Base-by-base conservation (phyloP, 2,113 vertebrate genomes). In the Poeciliopsis prolifica region DNA sequence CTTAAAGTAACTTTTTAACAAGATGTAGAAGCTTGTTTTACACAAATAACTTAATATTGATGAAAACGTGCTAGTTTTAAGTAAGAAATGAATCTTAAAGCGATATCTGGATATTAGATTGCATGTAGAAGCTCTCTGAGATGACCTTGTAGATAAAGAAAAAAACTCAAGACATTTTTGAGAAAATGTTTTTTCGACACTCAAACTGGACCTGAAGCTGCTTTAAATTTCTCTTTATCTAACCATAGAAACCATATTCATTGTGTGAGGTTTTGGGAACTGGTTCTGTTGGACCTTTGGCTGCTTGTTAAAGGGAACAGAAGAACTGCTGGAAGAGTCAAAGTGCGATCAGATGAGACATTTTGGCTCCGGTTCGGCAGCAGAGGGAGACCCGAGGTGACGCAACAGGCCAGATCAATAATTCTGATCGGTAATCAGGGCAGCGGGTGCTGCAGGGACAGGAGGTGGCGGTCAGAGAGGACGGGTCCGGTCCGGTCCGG, bases 331-430 rank as follows among this genome's bases (percentile, higher is more conserved):
- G n/a, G 65, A 72, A 71, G 44, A 65, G 51, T 17, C 8, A 1
- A 0, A 64, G 24, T 67, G 2, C 5, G 3, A 58, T 71, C 40
- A 10, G 68, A 42, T 42, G 51, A 62, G 54, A 8, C 17, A 3
- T 80, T 37, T 33, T 35, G 62, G 44, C 44, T 48, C 44, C 0
- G 51, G 63, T 30, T 75, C 65, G 61, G 5, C 4, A n/a, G 69
- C 19, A 40, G 58, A 62, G 33, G 1, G 64, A 62, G n/a, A 0
- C 37, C 70, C 33, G 40, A 17, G 14, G 0, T 33, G 74, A 79
- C 33, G 9, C n/a, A 24, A 79, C 28, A 12, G 30, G 11, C 54
- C 11, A 4, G 70, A 77, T 86, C 74, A 29, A 75, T 81, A 28
- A 68, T 42, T 33, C 24, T 1, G 54, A 79, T 81, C 35, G 0